Conservation (phyloP, 1,140 invertebrate genomes). For the Cepaea nemoralis region DNA sequence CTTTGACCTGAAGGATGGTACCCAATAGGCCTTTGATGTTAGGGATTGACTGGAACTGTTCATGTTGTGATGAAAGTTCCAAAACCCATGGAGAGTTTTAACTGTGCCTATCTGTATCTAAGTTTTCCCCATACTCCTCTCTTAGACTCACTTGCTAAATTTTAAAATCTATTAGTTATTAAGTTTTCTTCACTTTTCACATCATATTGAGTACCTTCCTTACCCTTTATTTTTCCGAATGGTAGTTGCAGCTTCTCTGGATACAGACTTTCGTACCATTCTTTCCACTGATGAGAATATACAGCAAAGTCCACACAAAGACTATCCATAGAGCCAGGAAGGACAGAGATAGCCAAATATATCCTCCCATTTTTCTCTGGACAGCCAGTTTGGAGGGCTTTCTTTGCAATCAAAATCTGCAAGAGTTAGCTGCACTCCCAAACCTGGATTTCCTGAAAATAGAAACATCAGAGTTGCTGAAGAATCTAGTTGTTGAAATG, state of each 20-base stretch:
- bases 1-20: too few relatives aligned
- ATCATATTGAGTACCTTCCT: neutral
- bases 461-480: too few relatives aligned
- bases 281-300: constrained; percentile 61
- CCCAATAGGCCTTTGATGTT: too few relatives aligned
- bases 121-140: too few relatives aligned
- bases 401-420: constrained; percentile 69
- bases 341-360: constrained; percentile 70
- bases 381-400: constrained; percentile 63
- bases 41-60: too few relatives aligned
- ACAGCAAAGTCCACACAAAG: constrained; percentile 67
- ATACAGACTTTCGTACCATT: constrained; percentile 59
- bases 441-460: constrained; percentile 67
- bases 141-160: too few relatives aligned
- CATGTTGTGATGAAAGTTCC: too few relatives aligned
- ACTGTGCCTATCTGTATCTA: too few relatives aligned
- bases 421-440: constrained; percentile 69
- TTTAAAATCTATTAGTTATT: too few relatives aligned
- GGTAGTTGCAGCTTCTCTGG: constrained; percentile 67
- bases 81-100: too few relatives aligned
- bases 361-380: constrained; percentile 70
- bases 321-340: constrained; percentile 70
- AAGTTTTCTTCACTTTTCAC: too few relatives aligned
- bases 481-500: too few relatives aligned
- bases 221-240: constrained; percentile 31